Evolutionary conservation across 2,888 invertebrate species (phyloP).

Genomic region (Temnothorax ravouxi): DNA sequence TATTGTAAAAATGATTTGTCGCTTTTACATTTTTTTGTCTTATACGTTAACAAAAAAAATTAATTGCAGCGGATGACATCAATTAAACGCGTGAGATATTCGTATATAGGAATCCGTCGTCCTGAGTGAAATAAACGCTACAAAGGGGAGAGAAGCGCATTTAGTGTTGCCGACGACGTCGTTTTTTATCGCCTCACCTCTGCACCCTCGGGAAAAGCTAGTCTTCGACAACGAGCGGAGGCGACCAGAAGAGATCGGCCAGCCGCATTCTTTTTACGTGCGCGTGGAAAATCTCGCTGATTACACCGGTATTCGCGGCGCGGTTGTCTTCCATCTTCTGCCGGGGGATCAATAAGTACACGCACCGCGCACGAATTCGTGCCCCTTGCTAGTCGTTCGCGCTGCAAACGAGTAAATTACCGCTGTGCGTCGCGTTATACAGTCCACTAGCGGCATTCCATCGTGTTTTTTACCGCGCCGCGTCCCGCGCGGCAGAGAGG

Average conservation of each 20-base stretch:
- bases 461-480: not conserved
- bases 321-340: conserved; percentile 9
- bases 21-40: not conserved
- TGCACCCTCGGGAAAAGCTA: not conserved
- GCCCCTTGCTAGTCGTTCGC: not conserved
- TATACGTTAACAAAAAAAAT: not conserved
- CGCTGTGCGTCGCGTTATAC: conserved; percentile 65
- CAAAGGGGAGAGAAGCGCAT: not conserved
- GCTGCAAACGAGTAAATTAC: conserved; percentile 66
- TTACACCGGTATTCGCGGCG: conserved; percentile 36
- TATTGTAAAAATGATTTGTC: not conserved
- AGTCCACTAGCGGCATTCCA: conserved; percentile 34
- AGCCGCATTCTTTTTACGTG: conserved; percentile 18
- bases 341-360: not conserved
- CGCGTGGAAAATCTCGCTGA: conserved; percentile 24
- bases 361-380: conserved; percentile 54
- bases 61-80: not conserved
- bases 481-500: not conserved
- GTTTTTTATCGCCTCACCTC: conserved; percentile 11
- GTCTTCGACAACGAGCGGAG: not conserved
- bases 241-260: not conserved
- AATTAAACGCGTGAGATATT: not conserved
- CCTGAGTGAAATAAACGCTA: not conserved
- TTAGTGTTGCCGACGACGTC: not conserved
- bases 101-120: not conserved